Conservation (phyloP, 2,113 vertebrate species). For the Suricata suricatta region DNA sequence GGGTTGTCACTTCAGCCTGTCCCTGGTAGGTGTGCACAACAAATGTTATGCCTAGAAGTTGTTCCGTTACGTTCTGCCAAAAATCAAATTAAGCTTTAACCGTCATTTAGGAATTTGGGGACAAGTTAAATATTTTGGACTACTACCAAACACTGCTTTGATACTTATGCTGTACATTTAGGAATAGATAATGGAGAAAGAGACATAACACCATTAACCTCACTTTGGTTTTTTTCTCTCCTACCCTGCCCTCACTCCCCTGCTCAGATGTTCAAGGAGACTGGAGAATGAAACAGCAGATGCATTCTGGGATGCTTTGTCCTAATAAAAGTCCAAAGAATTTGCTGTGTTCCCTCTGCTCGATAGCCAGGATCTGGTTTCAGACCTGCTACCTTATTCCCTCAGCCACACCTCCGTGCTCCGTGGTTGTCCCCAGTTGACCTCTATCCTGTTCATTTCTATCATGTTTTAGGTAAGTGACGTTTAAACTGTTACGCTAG, state of each 20-base stretch:
- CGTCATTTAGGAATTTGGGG: slow-evolving; percentile 39
- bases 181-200: not conserved
- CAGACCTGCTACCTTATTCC: not conserved
- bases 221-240: not conserved
- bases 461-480: not conserved
- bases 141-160: not conserved
- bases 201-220: not conserved
- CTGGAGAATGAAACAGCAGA: slow-evolving; percentile 2
- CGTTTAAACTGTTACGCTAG: not conserved
- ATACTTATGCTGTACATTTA: not conserved
- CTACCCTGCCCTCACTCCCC: not conserved
- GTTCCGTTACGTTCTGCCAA: not conserved
- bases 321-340: not conserved
- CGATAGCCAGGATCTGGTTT: not conserved
- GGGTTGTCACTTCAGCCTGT: not conserved
- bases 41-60: not conserved
- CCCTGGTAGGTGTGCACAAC: not conserved
- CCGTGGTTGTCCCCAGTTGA: not conserved
- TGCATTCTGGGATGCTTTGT: not conserved
- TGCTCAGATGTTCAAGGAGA: not conserved
- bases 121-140: not conserved
- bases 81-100: not conserved
- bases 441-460: not conserved
- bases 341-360: not conserved
- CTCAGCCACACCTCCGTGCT: not conserved